Evolutionary conservation across 2,113 vertebrate species (phyloP).

Genomic region (Saguinus imperator): DNA sequence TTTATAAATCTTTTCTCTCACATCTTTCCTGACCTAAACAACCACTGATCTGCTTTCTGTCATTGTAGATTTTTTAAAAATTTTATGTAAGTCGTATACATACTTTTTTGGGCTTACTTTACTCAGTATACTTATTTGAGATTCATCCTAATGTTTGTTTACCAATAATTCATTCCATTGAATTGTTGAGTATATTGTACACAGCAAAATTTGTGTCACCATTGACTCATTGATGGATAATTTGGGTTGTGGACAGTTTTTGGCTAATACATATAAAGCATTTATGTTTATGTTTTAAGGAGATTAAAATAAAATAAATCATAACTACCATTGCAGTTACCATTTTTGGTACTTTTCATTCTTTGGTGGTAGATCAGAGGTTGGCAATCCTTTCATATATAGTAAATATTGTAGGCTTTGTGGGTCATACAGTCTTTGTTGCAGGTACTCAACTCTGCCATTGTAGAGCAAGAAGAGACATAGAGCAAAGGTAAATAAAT

Average conservation of each 20-base stretch:
- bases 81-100: neutral
- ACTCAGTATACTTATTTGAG: neutral
- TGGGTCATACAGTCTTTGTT: neutral
- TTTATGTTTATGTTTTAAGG: neutral
- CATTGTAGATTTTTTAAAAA: neutral
- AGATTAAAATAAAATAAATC: neutral
- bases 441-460: neutral
- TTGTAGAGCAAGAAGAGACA: neutral
- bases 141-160: neutral
- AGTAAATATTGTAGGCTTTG: neutral
- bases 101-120: neutral
- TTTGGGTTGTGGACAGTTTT: neutral
- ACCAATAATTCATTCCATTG: neutral
- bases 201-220: neutral
- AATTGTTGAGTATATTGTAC: neutral
- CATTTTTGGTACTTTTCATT: neutral
- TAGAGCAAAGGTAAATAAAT: neutral
- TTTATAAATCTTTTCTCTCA: neutral
- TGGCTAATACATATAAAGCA: neutral
- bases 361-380: neutral
- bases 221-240: neutral
- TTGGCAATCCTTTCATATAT: neutral
- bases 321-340: neutral
- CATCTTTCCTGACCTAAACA: neutral
- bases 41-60: neutral